Percentiles rank a stretch among this genome's conserved stretches.
Conservation (phyloP, 2,888 invertebrate species). For the Iselma pallidipennis region DNA sequence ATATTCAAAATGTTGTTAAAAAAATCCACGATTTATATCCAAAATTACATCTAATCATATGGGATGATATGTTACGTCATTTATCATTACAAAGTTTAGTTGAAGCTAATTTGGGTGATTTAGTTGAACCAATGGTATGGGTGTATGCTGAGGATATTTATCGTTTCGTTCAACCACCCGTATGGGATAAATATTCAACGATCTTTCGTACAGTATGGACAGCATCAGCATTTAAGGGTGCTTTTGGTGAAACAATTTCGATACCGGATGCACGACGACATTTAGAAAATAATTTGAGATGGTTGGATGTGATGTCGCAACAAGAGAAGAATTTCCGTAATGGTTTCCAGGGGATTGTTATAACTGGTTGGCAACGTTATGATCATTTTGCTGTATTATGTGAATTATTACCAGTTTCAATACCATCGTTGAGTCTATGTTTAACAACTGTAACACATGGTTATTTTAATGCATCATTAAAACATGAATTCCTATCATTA, state of each 20-base stretch:
- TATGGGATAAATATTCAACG: conserved; percentile 70
- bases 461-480: conserved; percentile 62
- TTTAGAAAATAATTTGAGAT: conserved; percentile 71
- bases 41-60: conserved; percentile 67
- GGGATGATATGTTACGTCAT: conserved; percentile 81
- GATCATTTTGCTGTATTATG: conserved; percentile 73
- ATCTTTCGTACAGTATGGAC: conserved; percentile 73
- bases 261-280: conserved; percentile 70
- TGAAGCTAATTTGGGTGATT: conserved; percentile 64
- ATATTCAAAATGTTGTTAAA: conserved; percentile 64
- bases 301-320: conserved; percentile 68
- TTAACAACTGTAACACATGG: conserved; percentile 64
- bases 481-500: conserved; percentile 56
- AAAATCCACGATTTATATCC: conserved; percentile 65
- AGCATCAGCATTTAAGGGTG: conserved; percentile 76
- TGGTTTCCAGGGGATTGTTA: conserved; percentile 60
- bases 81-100: conserved; percentile 64
- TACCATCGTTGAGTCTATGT: conserved; percentile 69
- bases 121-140: conserved; percentile 83
- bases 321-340: conserved; percentile 60
- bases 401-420: conserved; percentile 67
- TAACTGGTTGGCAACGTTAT: conserved; percentile 68
- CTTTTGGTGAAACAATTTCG: conserved; percentile 71
- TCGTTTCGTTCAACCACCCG: conserved; percentile 55
- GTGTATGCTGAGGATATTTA: conserved; percentile 76